A percentile compares a stretch with the other conserved stretches of the same genome.
Conservation (phyloP, 2,888 invertebrate genomes). For the Cryptophagus acutangulus region DNA sequence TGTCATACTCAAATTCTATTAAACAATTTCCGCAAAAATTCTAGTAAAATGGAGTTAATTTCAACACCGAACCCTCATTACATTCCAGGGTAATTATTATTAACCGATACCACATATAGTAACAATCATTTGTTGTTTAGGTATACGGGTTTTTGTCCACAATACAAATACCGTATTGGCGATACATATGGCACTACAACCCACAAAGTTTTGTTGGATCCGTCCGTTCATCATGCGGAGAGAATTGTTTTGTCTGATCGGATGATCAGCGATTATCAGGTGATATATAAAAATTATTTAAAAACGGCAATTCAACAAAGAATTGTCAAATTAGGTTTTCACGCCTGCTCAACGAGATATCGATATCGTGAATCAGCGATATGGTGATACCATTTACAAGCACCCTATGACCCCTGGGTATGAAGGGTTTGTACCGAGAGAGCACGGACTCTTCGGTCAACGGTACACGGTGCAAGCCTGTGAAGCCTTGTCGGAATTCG, state of each 20-base stretch:
- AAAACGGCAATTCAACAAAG: no score
- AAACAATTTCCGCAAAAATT: no score
- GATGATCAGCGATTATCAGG: constrained; percentile 60
- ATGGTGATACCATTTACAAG: constrained; percentile 64
- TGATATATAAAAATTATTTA: constrained; percentile 34
- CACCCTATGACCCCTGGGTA: constrained; percentile 73
- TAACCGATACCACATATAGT: background rate
- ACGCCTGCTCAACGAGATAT: constrained; percentile 61
- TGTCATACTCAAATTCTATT: no score
- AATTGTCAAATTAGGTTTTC: constrained; percentile 1
- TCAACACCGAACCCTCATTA: constrained; percentile 67
- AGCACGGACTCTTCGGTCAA: constrained; percentile 64
- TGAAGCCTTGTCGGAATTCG: constrained; percentile 69
- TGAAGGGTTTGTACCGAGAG: constrained; percentile 65
- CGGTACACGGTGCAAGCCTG: constrained; percentile 67
- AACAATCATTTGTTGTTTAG: constrained; percentile 43
- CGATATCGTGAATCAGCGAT: constrained; percentile 59
- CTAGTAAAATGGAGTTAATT: constrained; percentile 51
- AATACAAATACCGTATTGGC: constrained; percentile 68
- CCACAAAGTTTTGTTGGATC: constrained; percentile 69
- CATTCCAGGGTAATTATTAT: constrained; percentile 61
- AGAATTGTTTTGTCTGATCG: constrained; percentile 63
- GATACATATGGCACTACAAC: constrained; percentile 71
- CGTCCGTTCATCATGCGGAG: constrained; percentile 67
- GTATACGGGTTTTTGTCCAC: constrained; percentile 73